These are phyloP conservation scores for Tuberolachnus salignus DNA, from an alignment of 2,888 invertebrate genomes.

Conservation along the genomic window DNA sequence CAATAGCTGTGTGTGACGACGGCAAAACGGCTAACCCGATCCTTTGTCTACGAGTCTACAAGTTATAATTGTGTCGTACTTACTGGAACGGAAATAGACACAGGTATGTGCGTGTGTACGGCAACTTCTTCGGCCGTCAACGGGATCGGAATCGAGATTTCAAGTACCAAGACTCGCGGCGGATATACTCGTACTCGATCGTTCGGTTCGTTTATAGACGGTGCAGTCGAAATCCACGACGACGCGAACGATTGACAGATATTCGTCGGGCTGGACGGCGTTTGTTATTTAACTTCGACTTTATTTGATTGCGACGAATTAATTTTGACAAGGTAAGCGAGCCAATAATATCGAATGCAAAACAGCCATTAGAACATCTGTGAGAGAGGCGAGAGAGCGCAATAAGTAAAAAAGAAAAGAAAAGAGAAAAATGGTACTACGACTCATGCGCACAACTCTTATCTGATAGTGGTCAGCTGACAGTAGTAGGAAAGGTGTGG, in stretches of 20 bases:
- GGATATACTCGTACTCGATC: too few species aligned
- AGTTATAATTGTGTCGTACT: conserved; percentile 49
- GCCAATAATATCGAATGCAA: conserved; percentile 55
- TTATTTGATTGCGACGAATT: conserved; percentile 48
- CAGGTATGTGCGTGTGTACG: not conserved
- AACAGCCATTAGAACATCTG: conserved; percentile 55
- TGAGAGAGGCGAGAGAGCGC: conserved; percentile 23
- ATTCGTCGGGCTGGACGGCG: not conserved
- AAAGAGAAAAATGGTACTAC: conserved; percentile 32
- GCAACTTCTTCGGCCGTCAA: not conserved
- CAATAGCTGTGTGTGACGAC: too few species aligned
- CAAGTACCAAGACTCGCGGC: not conserved
- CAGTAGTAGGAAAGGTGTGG: too few species aligned
- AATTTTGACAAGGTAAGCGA: conserved; percentile 51
- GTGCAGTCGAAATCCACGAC: conserved; percentile 11
- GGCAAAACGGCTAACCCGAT: not conserved
- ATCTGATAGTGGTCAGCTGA: conserved; percentile 54
- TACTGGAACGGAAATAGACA: conserved; percentile 46
- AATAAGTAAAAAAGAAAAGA: conserved; percentile 29
- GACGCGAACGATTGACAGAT: conserved; percentile 5
- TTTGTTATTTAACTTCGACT: conserved; percentile 9
- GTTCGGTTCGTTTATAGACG: not conserved
- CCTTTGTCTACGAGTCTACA: conserved; percentile 12
- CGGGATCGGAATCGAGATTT: not conserved
- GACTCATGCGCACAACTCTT: conserved; percentile 50